phyloP scores from a whole-genome alignment of 1,140 invertebrate genomes.

The Heliconius congener region DNA sequence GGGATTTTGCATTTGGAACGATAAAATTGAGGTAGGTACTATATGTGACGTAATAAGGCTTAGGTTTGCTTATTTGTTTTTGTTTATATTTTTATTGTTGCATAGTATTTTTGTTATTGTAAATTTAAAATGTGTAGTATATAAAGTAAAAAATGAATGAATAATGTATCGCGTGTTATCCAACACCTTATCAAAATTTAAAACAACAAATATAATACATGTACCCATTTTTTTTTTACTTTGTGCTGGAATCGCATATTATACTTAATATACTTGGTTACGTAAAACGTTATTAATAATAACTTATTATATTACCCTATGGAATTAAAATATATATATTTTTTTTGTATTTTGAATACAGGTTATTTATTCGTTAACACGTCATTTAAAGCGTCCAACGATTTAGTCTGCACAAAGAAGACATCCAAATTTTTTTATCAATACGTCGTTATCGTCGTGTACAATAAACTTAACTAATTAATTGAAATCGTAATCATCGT shows the following conservation, averaged over 20 bases:
- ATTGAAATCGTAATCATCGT: neutral
- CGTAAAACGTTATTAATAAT: too few species aligned
- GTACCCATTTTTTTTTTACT: neutral
- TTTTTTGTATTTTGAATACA: neutral
- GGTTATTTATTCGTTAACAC: neutral
- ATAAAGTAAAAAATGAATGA: too few species aligned
- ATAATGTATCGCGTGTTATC: neutral
- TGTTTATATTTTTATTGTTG: neutral
- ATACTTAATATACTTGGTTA: neutral
- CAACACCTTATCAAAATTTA: neutral
- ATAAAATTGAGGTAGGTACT: constrained; percentile 11
- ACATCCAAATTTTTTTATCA: neutral
- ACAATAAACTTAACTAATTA: neutral
- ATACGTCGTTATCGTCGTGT: neutral
- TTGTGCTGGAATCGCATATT: neutral
- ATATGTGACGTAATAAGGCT: constrained; percentile 4
- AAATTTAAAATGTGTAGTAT: neutral
- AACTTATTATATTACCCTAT: too few species aligned
- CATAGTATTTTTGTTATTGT: neutral
- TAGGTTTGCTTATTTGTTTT: constrained; percentile 10
- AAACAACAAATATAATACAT: neutral
- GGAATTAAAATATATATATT: neutral
- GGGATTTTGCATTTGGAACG: constrained; percentile 7
- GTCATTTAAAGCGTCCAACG: neutral
- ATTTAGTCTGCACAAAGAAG: neutral